A percentile compares a stretch with the other conserved stretches of the same genome.
Evolutionary conservation across 2,797 vertebrate species (phyloP).

Genomic region (Peromyscus nudipes): DNA sequence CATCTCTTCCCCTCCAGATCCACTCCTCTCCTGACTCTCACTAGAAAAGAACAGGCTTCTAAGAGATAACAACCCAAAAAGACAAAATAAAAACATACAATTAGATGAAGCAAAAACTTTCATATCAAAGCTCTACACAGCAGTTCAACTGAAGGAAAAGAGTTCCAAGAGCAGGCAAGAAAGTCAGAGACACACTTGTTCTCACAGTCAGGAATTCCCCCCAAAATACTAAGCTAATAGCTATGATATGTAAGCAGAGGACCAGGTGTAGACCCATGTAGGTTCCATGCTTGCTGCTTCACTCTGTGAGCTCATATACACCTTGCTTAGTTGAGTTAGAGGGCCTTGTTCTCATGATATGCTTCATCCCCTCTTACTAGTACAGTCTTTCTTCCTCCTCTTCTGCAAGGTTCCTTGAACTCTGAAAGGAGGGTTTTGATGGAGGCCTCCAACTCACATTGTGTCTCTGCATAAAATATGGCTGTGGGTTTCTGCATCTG

Average conservation of each 20-base stretch:
- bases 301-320: not conserved
- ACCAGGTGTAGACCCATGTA: not conserved
- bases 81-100: not conserved
- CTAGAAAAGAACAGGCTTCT: not conserved
- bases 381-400: not conserved
- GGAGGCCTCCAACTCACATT: not conserved
- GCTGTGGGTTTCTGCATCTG: not conserved
- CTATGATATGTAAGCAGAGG: not conserved
- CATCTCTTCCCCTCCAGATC: too few relatives aligned
- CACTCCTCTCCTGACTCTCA: too few relatives aligned
- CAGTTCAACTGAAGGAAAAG: not conserved
- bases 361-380: not conserved
- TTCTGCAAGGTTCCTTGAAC: not conserved
- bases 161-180: not conserved
- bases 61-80: not conserved
- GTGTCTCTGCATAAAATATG: not conserved
- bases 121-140: too few relatives aligned
- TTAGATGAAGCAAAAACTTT: too few relatives aligned
- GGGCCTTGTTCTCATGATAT: not conserved
- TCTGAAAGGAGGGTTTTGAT: not conserved
- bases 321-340: not conserved
- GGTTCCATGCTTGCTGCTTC: not conserved
- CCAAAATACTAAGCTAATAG: not conserved
- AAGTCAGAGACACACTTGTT: too few relatives aligned
- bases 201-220: not conserved